Percentiles rank a stretch among this genome's conserved stretches.
These are phyloP conservation scores for Pteronotus mesoamericanus DNA, from an alignment of 2,797 vertebrate species.

Conservation along the genomic window DNA sequence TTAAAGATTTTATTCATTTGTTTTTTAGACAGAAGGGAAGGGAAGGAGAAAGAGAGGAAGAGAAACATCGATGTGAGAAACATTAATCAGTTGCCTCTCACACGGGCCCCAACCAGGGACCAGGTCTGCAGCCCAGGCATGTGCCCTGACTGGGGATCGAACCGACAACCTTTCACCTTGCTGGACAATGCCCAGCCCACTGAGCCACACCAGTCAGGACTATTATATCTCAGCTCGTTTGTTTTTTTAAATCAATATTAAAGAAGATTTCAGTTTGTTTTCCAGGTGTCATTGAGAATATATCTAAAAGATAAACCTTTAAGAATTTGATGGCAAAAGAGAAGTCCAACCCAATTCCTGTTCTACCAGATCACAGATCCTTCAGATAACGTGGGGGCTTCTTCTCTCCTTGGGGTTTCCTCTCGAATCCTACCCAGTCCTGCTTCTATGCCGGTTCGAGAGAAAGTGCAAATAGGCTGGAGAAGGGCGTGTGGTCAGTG, in stretches of 20 bases:
- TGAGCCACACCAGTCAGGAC: no score
- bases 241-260: no score
- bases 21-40: no score
- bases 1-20: no score
- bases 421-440: rapidly evolving
- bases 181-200: no score
- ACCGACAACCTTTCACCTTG: no score
- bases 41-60: no score
- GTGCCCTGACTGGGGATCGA: no score
- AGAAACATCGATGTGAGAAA: background rate
- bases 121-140: no score
- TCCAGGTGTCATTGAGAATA: background rate
- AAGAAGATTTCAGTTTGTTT: background rate
- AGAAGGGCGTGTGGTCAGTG: rapidly evolving
- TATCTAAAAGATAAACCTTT: background rate
- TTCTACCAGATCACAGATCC: background rate
- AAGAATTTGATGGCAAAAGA: background rate
- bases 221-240: background rate
- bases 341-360: background rate
- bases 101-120: background rate
- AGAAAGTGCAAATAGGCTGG: background rate
- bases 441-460: rapidly evolving
- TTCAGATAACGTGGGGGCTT: rapidly evolving
- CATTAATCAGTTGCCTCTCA: background rate
- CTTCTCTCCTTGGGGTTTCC: background rate